Evolutionary conservation across 2,113 vertebrate genomes (phyloP).

Genomic region (Girardinichthys multiradiatus): DNA sequence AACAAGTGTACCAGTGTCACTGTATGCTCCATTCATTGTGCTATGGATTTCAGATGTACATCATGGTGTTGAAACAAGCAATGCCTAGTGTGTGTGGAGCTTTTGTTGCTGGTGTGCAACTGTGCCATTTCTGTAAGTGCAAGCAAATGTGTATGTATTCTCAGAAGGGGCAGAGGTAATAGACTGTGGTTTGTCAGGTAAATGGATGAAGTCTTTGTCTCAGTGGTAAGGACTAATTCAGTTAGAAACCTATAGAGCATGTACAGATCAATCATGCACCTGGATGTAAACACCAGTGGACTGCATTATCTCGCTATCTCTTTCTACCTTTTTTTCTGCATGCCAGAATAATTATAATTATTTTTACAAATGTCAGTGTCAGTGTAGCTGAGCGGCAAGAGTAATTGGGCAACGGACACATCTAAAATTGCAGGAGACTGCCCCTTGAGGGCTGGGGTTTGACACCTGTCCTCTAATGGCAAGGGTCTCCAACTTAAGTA

Average conservation of each 20-base stretch:
- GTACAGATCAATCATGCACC: conserved; percentile 56
- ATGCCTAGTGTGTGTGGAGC: not conserved
- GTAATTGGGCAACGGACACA: not conserved
- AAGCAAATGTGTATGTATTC: conserved; percentile 27
- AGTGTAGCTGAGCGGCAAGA: not conserved
- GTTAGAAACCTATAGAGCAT: conserved; percentile 38
- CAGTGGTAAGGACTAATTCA: conserved; percentile 53
- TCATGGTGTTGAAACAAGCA: conserved; percentile 39
- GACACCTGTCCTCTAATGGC: too few relatives aligned
- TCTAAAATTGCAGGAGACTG: too few relatives aligned
- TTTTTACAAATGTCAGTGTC: conserved; percentile 25
- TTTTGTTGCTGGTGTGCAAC: not conserved
- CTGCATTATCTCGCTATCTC: conserved; percentile 4
- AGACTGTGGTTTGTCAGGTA: conserved; percentile 51
- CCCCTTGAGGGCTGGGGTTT: too few relatives aligned
- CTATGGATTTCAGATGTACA: conserved; percentile 20
- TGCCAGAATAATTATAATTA: conserved; percentile 15
- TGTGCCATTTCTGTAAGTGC: conserved; percentile 12
- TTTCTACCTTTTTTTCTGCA: conserved; percentile 3
- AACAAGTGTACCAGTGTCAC: not conserved
- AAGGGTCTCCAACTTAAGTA: too few relatives aligned
- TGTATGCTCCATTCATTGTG: not conserved
- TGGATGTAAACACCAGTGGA: conserved; percentile 49
- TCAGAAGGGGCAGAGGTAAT: conserved; percentile 26
- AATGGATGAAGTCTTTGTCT: conserved; percentile 62